Percentiles rank a stretch among this genome's conserved stretches.
Evolutionary conservation across 1,140 invertebrate genomes (phyloP).

Genomic region (Geopemphigus sp.): DNA sequence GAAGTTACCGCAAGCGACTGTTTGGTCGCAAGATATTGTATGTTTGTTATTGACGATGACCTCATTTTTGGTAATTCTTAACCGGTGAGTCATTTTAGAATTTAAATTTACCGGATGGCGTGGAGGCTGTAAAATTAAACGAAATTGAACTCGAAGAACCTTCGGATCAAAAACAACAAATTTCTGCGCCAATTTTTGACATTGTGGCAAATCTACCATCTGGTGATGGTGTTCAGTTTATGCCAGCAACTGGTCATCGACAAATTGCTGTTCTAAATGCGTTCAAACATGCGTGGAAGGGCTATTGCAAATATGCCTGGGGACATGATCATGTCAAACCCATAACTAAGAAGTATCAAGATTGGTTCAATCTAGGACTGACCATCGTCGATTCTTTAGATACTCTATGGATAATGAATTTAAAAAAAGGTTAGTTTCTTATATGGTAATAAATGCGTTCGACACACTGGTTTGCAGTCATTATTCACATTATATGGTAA

Average conservation of each 20-base stretch:
- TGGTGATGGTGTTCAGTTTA: constrained; percentile 55
- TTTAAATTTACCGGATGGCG: constrained; percentile 11
- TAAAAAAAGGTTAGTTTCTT: constrained; percentile 87
- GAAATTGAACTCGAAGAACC: background rate
- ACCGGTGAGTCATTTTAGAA: background rate
- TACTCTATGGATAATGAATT: constrained; percentile 88
- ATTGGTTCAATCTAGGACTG: constrained; percentile 91
- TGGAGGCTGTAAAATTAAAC: constrained; percentile 30
- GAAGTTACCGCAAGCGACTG: constrained; percentile 20
- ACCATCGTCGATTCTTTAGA: constrained; percentile 88
- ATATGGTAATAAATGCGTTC: background rate
- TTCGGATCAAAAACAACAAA: constrained; percentile 27
- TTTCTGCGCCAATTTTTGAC: constrained; percentile 53
- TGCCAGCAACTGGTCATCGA: constrained; percentile 72
- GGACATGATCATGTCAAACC: constrained; percentile 92
- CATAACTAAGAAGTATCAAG: constrained; percentile 72
- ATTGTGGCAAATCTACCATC: constrained; percentile 51
- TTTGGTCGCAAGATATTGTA: constrained; percentile 17
- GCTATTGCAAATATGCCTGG: constrained; percentile 89
- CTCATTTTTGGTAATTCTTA: background rate
- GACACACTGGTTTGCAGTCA: too few relatives aligned
- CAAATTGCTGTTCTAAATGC: constrained; percentile 81
- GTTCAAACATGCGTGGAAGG: constrained; percentile 87
- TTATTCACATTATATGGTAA: too few relatives aligned
- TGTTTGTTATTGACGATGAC: too few relatives aligned